Evolutionary conservation across 2,113 vertebrate genomes (phyloP).

Genomic region (Ptilonorhynchus violaceus): DNA sequence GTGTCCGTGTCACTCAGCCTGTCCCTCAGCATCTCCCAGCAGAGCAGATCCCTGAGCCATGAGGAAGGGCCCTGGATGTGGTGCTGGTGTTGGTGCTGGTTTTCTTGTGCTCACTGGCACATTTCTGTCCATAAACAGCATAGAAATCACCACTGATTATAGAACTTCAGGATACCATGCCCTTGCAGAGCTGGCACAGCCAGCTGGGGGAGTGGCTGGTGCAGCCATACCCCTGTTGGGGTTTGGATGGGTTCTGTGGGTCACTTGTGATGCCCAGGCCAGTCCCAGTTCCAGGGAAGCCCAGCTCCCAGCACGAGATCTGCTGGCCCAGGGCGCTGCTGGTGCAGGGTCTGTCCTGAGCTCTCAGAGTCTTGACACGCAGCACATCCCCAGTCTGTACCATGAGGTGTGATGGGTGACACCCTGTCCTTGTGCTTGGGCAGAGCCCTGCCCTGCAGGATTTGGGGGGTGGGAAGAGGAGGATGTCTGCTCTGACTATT

Average conservation of each 20-base stretch:
- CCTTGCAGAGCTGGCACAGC: background rate
- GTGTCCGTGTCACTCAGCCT: background rate
- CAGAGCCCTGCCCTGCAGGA: background rate
- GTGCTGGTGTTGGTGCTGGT: rapidly evolving
- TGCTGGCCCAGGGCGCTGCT: background rate
- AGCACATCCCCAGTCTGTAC: rapidly evolving
- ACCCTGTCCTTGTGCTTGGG: background rate
- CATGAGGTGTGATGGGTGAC: background rate
- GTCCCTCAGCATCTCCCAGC: background rate
- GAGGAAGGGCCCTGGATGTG: background rate
- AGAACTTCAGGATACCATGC: background rate
- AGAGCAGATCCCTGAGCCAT: background rate
- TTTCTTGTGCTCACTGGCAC: background rate
- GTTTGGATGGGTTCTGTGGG: background rate
- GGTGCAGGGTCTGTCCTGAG: background rate
- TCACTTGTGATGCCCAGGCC: background rate
- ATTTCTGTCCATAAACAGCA: background rate
- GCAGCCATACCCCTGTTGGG: rapidly evolving
- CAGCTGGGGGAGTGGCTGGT: background rate
- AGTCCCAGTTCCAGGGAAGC: background rate
- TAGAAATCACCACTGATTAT: rapidly evolving
- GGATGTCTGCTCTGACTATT: background rate
- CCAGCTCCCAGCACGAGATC: background rate
- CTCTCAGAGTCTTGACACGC: background rate
- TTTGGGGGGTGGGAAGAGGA: background rate